These are phyloP conservation scores for Isotomurus palustris DNA, from an alignment of 2,888 invertebrate species.

Conservation along the genomic window DNA sequence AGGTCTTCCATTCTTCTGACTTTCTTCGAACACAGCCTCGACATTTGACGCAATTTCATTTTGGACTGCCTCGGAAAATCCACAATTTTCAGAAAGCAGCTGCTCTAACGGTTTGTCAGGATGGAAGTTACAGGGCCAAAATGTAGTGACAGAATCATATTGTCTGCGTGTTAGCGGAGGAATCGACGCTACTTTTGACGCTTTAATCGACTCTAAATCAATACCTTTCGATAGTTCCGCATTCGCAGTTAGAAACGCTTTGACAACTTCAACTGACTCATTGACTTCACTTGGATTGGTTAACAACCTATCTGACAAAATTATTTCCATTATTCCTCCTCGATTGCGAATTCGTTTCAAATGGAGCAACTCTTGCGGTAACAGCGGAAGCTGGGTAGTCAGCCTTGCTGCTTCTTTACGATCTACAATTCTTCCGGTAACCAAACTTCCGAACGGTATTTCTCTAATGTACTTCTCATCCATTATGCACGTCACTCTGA, in stretches of 20 bases:
- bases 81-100: constrained; percentile 56
- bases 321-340: constrained; percentile 30
- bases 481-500: background rate
- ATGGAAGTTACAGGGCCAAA: constrained; percentile 84
- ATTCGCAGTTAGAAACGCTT: constrained; percentile 1
- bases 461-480: constrained; percentile 1
- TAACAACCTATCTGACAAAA: constrained; percentile 9
- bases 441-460: constrained; percentile 24
- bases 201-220: constrained; percentile 16
- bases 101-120: constrained; percentile 69
- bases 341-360: constrained; percentile 39
- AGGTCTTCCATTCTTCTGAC: constrained; percentile 42
- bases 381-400: constrained; percentile 24
- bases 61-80: constrained; percentile 59
- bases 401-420: constrained; percentile 37
- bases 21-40: constrained; percentile 57
- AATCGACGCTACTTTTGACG: constrained; percentile 56
- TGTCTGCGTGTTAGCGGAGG: constrained; percentile 65
- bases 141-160: constrained; percentile 57
- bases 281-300: constrained; percentile 5
- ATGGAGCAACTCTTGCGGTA: constrained; percentile 33
- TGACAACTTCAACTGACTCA: constrained; percentile 16
- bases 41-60: constrained; percentile 59
- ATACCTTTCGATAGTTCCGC: constrained; percentile 6
- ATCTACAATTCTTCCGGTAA: constrained; percentile 24